phyloP scores from a whole-genome alignment of 2,113 vertebrate species.

The Sylvicapra grimmia region DNA sequence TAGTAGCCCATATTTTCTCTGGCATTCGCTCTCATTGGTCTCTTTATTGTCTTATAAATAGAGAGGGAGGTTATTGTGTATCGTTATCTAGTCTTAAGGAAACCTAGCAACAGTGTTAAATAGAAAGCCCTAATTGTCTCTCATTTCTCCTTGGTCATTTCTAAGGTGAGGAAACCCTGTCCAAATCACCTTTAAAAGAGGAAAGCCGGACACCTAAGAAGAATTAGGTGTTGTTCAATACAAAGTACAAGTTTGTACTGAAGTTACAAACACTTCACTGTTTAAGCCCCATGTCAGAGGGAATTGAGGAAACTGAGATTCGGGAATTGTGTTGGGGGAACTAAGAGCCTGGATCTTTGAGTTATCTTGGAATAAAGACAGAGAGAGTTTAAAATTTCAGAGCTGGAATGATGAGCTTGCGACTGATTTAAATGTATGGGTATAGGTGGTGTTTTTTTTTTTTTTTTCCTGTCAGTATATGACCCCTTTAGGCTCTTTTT shows the following conservation, averaged over 20 bases:
- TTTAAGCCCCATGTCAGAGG: background rate
- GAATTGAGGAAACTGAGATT: background rate
- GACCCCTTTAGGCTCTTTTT: background rate
- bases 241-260: background rate
- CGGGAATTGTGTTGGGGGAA: background rate
- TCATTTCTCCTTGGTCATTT: background rate
- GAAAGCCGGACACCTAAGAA: background rate
- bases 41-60: background rate
- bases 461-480: no score
- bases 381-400: background rate
- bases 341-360: background rate
- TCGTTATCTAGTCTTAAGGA: background rate
- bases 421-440: background rate
- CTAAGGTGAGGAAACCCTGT: background rate
- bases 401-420: background rate
- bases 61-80: background rate
- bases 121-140: background rate
- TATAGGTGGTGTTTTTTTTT: background rate
- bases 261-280: background rate
- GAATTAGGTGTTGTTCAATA: background rate
- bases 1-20: background rate
- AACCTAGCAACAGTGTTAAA: background rate
- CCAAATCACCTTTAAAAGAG: background rate
- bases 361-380: background rate
- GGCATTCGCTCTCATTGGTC: background rate